Evolutionary conservation across 2,797 vertebrate genomes (phyloP).

Genomic region (Callimico goeldii): DNA sequence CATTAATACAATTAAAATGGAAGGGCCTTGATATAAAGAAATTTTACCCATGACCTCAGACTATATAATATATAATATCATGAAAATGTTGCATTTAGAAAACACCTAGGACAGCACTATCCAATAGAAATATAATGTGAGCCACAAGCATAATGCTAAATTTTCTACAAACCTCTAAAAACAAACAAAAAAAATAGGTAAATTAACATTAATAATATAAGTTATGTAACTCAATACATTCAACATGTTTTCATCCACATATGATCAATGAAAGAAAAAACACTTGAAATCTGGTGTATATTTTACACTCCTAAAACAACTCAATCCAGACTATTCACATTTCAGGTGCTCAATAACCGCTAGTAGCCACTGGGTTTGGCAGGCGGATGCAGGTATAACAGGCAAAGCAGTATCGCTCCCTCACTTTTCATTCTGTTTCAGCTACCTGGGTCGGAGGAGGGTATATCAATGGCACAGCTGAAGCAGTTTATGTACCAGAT

Average conservation of each 20-base stretch:
- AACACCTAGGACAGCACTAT: neutral
- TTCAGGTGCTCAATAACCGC: neutral
- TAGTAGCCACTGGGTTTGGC: no score
- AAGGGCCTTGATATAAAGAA: neutral
- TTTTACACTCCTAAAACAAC: neutral
- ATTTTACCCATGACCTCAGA: neutral
- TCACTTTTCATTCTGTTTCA: conserved; percentile 81
- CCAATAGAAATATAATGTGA: neutral
- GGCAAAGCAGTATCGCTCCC: neutral
- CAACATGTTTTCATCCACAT: neutral
- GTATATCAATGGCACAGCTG: conserved; percentile 98
- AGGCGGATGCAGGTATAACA: no score
- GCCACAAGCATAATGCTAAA: neutral
- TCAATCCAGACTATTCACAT: neutral
- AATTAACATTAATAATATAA: neutral
- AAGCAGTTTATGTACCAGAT: conserved; percentile 95
- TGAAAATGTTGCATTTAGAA: neutral
- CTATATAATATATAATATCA: neutral
- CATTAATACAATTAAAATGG: neutral
- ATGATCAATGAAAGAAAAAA: neutral
- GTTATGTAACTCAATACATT: neutral
- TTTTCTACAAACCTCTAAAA: neutral
- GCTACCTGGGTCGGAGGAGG: conserved; percentile 99
- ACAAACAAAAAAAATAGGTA: neutral
- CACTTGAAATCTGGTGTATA: neutral